phyloP scores from a whole-genome alignment of 2,113 vertebrate genomes.

The Oryzias woworae region DNA sequence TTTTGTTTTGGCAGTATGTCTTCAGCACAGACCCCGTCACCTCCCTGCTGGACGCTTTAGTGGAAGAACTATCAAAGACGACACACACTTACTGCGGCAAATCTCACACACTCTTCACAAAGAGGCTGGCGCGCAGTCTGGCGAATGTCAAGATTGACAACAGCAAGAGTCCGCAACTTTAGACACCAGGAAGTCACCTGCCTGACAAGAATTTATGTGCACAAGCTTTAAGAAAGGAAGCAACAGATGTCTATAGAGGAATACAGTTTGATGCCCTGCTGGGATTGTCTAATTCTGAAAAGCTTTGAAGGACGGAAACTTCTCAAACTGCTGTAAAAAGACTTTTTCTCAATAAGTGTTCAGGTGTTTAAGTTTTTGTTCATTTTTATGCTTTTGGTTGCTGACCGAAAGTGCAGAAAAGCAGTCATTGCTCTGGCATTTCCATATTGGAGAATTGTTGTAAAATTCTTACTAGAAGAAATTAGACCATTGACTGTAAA shows the following conservation, averaged over 20 bases:
- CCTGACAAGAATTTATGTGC: neutral
- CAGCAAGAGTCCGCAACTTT: too few species aligned
- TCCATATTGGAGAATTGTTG: constrained; percentile 69
- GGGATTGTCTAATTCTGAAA: too few species aligned
- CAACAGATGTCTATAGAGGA: neutral
- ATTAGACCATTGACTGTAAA: constrained; percentile 1
- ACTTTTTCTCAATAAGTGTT: too few species aligned
- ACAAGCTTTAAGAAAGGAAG: neutral
- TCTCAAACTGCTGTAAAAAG: too few species aligned
- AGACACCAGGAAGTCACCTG: neutral
- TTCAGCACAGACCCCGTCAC: constrained; percentile 81
- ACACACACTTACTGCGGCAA: constrained; percentile 89
- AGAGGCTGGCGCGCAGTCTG: constrained; percentile 82
- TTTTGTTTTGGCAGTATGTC: constrained; percentile 75
- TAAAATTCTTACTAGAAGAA: constrained; percentile 43
- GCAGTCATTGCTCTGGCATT: constrained; percentile 37
- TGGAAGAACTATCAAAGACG: constrained; percentile 82
- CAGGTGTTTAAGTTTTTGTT: neutral
- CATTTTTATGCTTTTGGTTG: constrained; percentile 7
- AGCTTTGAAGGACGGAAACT: too few species aligned
- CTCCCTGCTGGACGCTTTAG: constrained; percentile 83
- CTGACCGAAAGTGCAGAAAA: constrained; percentile 6
- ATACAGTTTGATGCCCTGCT: too few species aligned
- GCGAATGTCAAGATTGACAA: constrained; percentile 35
- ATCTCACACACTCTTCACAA: constrained; percentile 83